A percentile compares a stretch with the other conserved stretches of the same genome.
These are phyloP conservation scores for Formica exsecta DNA, from an alignment of 1,140 invertebrate species.

Conservation along the genomic window DNA sequence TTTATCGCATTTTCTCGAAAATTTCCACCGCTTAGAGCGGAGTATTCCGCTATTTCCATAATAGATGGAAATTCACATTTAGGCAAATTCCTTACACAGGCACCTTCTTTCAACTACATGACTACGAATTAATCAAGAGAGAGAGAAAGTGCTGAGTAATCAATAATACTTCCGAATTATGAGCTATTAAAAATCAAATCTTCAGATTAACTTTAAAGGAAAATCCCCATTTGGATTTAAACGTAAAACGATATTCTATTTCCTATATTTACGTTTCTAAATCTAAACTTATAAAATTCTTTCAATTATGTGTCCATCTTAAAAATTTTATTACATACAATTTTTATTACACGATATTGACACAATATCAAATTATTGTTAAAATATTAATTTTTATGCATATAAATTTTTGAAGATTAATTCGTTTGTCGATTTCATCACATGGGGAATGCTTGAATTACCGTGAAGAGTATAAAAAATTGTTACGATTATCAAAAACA, in stretches of 20 bases:
- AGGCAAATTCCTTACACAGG: neutral
- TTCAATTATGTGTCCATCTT: neutral
- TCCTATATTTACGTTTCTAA: neutral
- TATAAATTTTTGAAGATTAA: conserved; percentile 13
- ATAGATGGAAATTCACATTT: conserved; percentile 22
- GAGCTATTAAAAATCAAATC: neutral
- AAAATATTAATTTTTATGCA: conserved; percentile 12
- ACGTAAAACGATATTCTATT: neutral
- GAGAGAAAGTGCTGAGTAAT: no score
- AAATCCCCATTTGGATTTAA: neutral
- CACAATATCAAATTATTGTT: neutral
- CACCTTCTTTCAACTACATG: neutral
- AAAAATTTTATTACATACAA: neutral
- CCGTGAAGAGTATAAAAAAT: conserved; percentile 2
- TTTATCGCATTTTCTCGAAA: conserved; percentile 30
- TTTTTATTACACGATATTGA: neutral
- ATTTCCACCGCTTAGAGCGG: neutral
- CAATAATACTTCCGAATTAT: neutral
- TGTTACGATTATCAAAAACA: conserved; percentile 30
- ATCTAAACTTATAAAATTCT: conserved; percentile 11
- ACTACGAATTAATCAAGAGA: neutral
- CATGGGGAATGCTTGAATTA: conserved; percentile 1
- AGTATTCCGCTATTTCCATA: conserved; percentile 1
- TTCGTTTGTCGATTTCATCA: conserved; percentile 7
- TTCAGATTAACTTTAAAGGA: neutral